Base-by-base conservation (phyloP, 2,888 invertebrate species). In the Oligia strigilis region DNA sequence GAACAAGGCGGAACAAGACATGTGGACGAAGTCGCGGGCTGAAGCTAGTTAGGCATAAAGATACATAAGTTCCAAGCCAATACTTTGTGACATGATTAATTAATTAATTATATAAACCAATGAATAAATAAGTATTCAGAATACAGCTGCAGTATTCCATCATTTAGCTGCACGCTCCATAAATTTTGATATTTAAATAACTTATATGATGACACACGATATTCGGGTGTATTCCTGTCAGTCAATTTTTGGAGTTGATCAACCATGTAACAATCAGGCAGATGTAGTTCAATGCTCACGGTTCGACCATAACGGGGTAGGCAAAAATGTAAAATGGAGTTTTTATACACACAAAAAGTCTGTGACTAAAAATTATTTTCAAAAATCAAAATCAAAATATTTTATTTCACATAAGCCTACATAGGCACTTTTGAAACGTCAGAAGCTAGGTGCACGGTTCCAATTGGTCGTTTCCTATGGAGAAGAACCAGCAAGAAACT, bases 231-330 rank as follows among this genome's bases (percentile, higher is more conserved):
- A 78, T 78, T 55, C 36, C n/a, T 49, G 55, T 66, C 77, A 58
- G 67, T 58, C 6, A 78, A 79, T 78, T 78, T 79, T 49, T 17
- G 55, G 13, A 58, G 46, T 40, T 49, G 11, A 46, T 79, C 58
- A 67, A 23, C 67, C 78, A 49, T 78, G 55, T 40, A n/a, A 58
- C 46, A 55, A 46, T 9, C 5, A 55, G 23, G n/a, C 55, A 78
- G 78, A 55, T 66, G 66, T 8, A 23, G 23, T 64, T 43, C n/a
- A 60, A 76, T 46, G 29, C 36, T 75, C 23, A 36, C 17, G 3
- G 40, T 14, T 14, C 14, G 2, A 36, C 8, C 46, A 2, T 11
- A 40, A 40, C 17, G 8, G 49, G 69, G n/a, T 43, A 69, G 19
- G 4, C 1, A 8, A 19, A n/a, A 52, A 72, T 9, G 2, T 46